A percentile compares a stretch with the other conserved stretches of the same genome.
phyloP scores from a whole-genome alignment of 2,113 vertebrate species.

The mouse (Mus musculus) region GRCm39 chr6:145701501-145702000 shows the following conservation, averaged over 20 bases:
- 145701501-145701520: not conserved
- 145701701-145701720: not conserved
- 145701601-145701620: not conserved
- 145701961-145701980: constrained; percentile 4
- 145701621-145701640: not conserved
- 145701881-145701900: constrained; percentile 58
- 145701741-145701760: not conserved
- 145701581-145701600: not conserved
- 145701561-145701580: not conserved
- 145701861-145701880: not conserved
- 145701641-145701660: not conserved
- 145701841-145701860: constrained; percentile 40
- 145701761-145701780: not conserved
- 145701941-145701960: not conserved
- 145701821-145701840: constrained; percentile 66
- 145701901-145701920: constrained; percentile 55
- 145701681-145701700: not conserved
- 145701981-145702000: constrained; percentile 1
- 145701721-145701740: too few species aligned
- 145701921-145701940: constrained; percentile 50
- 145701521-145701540: not conserved
- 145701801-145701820: constrained; percentile 49
- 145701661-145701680: not conserved
- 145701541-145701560: not conserved
- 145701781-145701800: constrained; percentile 51